Conservation (phyloP, 2,113 vertebrate genomes). For the Gymnorhina tibicen region DNA sequence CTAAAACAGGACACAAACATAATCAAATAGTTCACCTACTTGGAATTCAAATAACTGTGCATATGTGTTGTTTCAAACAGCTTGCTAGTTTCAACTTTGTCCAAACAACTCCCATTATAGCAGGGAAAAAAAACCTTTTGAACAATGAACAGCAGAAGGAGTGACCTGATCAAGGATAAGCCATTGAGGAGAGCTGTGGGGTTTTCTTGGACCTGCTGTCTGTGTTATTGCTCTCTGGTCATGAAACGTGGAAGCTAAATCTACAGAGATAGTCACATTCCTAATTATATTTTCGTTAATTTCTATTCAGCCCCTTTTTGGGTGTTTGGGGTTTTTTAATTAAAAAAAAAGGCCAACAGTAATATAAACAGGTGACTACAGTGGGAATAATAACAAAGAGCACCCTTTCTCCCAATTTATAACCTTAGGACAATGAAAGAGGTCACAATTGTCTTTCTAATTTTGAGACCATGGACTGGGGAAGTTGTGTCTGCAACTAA, state of each 20-base stretch:
- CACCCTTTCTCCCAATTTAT: not conserved
- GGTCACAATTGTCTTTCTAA: not conserved
- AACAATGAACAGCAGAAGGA: not conserved
- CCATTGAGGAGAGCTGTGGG: not conserved
- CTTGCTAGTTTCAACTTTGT: not conserved
- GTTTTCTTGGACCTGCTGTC: not conserved
- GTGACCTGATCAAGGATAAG: not conserved
- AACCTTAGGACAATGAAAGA: not conserved
- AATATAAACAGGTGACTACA: not conserved
- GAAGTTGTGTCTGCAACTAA: not conserved
- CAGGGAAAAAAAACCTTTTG: not conserved
- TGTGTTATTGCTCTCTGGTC: not conserved
- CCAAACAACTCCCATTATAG: not conserved
- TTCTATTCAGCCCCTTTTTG: not conserved
- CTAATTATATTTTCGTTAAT: not conserved
- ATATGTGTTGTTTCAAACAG: not conserved
- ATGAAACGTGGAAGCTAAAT: not conserved
- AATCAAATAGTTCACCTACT: not conserved
- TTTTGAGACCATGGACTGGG: not conserved
- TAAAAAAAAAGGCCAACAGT: not conserved
- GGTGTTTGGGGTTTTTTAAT: not conserved
- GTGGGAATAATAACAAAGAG: not conserved
- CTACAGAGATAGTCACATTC: not conserved
- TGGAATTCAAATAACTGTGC: not conserved
- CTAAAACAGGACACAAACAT: not conserved